Evolutionary conservation across 2,797 vertebrate species (phyloP), one percentile per base, ranked within the genome.

Genomic region (Cottoperca gobio): DNA sequence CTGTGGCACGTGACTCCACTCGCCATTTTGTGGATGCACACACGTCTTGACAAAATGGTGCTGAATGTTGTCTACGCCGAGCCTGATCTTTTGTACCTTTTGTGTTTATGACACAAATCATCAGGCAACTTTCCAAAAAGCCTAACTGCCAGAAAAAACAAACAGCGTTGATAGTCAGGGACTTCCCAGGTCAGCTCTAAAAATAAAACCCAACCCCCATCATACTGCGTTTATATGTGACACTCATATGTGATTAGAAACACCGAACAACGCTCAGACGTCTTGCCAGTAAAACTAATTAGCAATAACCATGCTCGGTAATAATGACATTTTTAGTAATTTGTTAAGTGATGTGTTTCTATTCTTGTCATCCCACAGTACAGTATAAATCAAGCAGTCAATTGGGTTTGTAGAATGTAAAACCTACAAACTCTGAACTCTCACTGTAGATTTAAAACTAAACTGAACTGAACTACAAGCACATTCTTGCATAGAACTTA

Each of bases 11-110:
- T 74, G 66, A 69, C 42, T 10, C 19, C 45, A 0, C 63, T 1
- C 35, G 2, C 87, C 88, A 91, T 92, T 90, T 90, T 52, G 57
- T 69, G 0, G 53, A 21, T 6, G 1, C 0, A 8, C 26, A 19
- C 5, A 9, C 0, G 7, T 23, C 2, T 35, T 2, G 4, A 83
- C 70, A 85, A 91, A 85, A 91, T 92, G 87, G 86, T 42, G 65
- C 2, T 70, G 1, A 3, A 0, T 0, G 11, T 35, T 42, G 11
- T 8, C 8, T 2, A 0, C 57, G 4, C 0, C 4, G 13, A 0
- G 52, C 0, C n/a, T 9, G 39, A 37, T 12, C 0, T 8, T n/a
- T 49, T 37, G 35, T 3, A 16, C 0, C 21, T 70, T 63, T 11
- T 40, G 24, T 69, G 26, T 66, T 69, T 46, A 35, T 73, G 58